These are phyloP conservation scores for Vanessa cardui DNA, from an alignment of 2,888 invertebrate genomes.

Conservation along the genomic window DNA sequence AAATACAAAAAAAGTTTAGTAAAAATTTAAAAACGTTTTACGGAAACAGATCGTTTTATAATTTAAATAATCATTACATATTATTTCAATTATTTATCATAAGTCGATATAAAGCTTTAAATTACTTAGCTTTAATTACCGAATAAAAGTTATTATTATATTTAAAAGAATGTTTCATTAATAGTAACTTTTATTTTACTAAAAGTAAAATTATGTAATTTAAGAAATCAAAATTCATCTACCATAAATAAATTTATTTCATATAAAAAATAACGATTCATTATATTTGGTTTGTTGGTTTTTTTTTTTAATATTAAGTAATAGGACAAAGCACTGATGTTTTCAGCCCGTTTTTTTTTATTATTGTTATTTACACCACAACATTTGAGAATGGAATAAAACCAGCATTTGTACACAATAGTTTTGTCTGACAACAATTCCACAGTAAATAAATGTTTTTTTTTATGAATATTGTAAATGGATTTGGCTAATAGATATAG, in stretches of 20 bases:
- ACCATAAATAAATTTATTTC: slow-evolving; percentile 5
- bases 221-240: slow-evolving; percentile 9
- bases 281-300: no score
- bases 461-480: neutral
- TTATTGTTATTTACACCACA: no score
- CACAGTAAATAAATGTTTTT: neutral
- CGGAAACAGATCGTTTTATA: no score
- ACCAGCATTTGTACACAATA: neutral
- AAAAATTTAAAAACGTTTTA: no score
- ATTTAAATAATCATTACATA: neutral
- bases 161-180: slow-evolving; percentile 26
- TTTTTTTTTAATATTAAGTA: no score
- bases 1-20: no score
- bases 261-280: slow-evolving; percentile 31
- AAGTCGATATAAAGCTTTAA: slow-evolving; percentile 80
- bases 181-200: slow-evolving; percentile 34
- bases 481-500: slow-evolving; percentile 32
- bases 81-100: slow-evolving; percentile 41
- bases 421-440: neutral
- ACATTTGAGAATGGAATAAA: no score
- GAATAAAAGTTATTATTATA: slow-evolving; percentile 56
- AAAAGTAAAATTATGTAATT: slow-evolving; percentile 25
- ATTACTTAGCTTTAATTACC: slow-evolving; percentile 82
- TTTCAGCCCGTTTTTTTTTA: no score
- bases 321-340: no score